Conservation (phyloP, 2,797 vertebrate species). For the Cossypha niveicapilla region DNA sequence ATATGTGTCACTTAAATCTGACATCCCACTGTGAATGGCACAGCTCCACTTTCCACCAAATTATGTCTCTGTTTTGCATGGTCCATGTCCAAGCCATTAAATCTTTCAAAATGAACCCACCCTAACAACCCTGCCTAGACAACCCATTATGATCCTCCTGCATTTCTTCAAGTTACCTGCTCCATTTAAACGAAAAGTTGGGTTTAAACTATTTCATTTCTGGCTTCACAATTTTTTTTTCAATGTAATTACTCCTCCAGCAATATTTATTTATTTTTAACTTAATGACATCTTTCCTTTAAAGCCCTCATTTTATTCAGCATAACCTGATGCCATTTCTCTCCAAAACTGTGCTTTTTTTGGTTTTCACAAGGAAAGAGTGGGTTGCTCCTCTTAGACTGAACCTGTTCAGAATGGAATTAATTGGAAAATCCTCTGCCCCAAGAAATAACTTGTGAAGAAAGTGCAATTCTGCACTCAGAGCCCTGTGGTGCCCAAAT, state of each 20-base stretch:
- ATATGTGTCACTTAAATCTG: background rate
- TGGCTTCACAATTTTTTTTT: background rate
- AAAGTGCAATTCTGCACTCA: background rate
- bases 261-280: background rate
- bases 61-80: background rate
- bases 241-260: background rate
- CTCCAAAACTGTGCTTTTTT: accelerated
- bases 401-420: background rate
- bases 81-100: background rate
- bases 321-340: background rate
- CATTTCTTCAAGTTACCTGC: background rate
- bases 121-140: background rate
- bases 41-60: background rate
- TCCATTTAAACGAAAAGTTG: background rate
- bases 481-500: background rate
- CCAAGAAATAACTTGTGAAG: background rate
- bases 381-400: background rate
- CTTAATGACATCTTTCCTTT: background rate
- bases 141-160: background rate
- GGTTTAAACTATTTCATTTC: background rate
- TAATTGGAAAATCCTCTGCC: background rate
- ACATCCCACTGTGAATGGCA: accelerated
- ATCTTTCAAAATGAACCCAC: background rate
- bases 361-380: background rate
- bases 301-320: background rate